Percentiles rank a stretch among this genome's conserved stretches.
Evolutionary conservation across 1,140 invertebrate species (phyloP).

Genomic region (Megathymus violae): DNA sequence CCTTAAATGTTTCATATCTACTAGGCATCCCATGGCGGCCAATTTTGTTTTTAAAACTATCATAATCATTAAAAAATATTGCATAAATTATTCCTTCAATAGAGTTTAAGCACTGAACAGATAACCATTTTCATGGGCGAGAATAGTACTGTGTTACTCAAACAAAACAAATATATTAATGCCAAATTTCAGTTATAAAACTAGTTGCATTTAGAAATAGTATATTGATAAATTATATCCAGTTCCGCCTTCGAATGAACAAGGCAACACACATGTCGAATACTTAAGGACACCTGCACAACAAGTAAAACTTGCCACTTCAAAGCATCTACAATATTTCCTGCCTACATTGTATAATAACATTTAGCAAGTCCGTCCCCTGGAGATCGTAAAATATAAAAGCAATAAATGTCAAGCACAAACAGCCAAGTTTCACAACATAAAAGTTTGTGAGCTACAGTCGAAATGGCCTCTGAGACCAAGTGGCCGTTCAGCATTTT

Average conservation of each 20-base stretch:
- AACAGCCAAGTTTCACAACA: slow-evolving; percentile 75
- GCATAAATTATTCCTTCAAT: too few relatives aligned
- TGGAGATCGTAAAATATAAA: slow-evolving; percentile 73
- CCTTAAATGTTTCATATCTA: too few relatives aligned
- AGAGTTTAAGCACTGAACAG: too few relatives aligned
- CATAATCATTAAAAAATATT: too few relatives aligned
- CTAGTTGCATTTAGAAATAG: too few relatives aligned
- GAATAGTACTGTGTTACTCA: too few relatives aligned
- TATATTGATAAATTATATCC: neutral
- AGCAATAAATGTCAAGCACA: slow-evolving; percentile 77
- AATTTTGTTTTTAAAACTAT: too few relatives aligned
- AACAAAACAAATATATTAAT: too few relatives aligned
- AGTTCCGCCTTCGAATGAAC: neutral
- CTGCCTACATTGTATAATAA: slow-evolving; percentile 49
- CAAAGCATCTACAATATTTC: slow-evolving; percentile 28
- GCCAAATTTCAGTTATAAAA: too few relatives aligned
- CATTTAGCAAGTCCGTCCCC: slow-evolving; percentile 58
- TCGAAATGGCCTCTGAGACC: slow-evolving; percentile 52
- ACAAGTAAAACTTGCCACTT: slow-evolving; percentile 9
- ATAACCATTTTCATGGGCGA: too few relatives aligned
- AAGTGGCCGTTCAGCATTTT: slow-evolving; percentile 72
- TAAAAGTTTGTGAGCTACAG: slow-evolving; percentile 66
- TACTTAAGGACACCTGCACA: slow-evolving; percentile 3
- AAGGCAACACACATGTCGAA: slow-evolving; percentile 12
- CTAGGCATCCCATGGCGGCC: too few relatives aligned